Evolutionary conservation across 2,888 invertebrate species (phyloP), one percentile per base, ranked within the genome.

Genomic region (Malthinus seriepunctatus): DNA sequence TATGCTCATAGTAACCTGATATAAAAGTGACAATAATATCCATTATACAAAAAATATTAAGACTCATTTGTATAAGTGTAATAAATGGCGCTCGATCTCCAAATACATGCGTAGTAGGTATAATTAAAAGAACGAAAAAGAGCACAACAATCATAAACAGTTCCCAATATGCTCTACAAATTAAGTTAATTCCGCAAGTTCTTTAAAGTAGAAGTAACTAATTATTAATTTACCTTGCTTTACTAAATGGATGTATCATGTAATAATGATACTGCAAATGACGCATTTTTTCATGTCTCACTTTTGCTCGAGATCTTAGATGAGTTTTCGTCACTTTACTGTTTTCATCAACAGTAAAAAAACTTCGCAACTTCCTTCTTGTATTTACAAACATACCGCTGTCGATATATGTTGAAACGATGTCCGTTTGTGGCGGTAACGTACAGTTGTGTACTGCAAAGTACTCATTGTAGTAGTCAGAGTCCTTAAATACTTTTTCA

Each of bases 211-310:
- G 53, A 53, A 2, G 10, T 32, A 47, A n/a, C n/a, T n/a, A n/a
- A n/a, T n/a, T n/a, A n/a, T n/a, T 11, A 1, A 7, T 42, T 53
- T 72, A 69, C 67, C 67, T 64, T 11, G 56, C 63, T n/a, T 50
- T 33, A 60, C 80, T 79, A 72, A 78, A 80, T 3, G 81, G 80
- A 63, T 81, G 80, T 66, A 76, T 74, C 14, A 77, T 65, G 47
- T 70, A 63, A 62, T 67, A 67, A 56, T 67, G 55, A 6, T 69
- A 59, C 1, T 64, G 58, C 62, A 46, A 23, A 42, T 52, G 31
- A 67, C 46, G 60, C 74, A 76, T 1, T 74, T 67, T 31, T 63
- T 71, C 42, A 71, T 71, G 65, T 77, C 79, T 15, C 60, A 33
- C 69, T 1, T 72, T 72, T 52, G 68, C 61, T 53, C 67, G 66